These are phyloP conservation scores for Eulemur rubriventer DNA, from an alignment of 2,797 vertebrate species.

Conservation along the genomic window DNA sequence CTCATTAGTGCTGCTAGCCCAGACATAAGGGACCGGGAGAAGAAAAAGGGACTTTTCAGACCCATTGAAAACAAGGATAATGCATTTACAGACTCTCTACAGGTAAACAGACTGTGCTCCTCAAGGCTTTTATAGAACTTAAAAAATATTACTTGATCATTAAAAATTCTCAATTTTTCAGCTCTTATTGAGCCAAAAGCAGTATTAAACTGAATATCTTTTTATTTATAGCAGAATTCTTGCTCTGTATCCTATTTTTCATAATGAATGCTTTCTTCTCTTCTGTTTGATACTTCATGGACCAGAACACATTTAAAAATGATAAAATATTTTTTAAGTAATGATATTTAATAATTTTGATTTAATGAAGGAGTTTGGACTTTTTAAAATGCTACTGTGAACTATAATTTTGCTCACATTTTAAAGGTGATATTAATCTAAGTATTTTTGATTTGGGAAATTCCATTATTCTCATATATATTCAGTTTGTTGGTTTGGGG, in stretches of 20 bases:
- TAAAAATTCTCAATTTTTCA: background rate
- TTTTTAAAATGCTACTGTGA: background rate
- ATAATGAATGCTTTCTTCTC: constrained; percentile 12
- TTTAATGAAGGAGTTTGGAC: background rate
- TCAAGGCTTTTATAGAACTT: background rate
- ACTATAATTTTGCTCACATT: background rate
- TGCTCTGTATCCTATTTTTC: background rate
- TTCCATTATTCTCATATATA: background rate
- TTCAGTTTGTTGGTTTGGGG: background rate
- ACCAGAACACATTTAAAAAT: constrained; percentile 1
- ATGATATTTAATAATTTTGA: constrained; percentile 2
- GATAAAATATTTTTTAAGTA: background rate
- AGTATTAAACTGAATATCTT: background rate
- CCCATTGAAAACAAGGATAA: constrained; percentile 92
- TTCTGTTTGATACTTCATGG: background rate
- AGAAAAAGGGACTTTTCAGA: constrained; percentile 94
- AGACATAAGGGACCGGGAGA: constrained; percentile 94
- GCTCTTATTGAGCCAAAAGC: background rate
- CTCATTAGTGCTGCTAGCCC: constrained; percentile 95
- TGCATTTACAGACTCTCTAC: constrained; percentile 79
- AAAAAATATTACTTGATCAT: background rate
- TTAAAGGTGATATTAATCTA: constrained; percentile 12
- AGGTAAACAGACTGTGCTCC: constrained; percentile 84
- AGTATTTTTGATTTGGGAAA: background rate
- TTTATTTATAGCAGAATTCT: background rate